phyloP scores from a whole-genome alignment of 1,140 invertebrate genomes.

The Elymnias hypermnestra region DNA sequence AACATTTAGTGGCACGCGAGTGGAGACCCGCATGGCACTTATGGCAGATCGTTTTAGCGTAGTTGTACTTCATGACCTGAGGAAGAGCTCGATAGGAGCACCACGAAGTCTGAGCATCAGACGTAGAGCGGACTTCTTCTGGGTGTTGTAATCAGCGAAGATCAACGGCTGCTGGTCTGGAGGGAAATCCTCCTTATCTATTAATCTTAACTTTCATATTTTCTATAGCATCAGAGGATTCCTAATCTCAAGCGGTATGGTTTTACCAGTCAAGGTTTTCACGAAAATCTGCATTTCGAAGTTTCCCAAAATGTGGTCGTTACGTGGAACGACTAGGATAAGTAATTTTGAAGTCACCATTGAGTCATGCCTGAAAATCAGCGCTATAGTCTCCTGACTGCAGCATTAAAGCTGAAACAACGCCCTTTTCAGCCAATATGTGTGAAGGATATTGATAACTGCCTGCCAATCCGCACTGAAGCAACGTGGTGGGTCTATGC shows the following conservation, averaged over 20 bases:
- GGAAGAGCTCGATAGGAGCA: conserved; percentile 98
- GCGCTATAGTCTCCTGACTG: too few species aligned
- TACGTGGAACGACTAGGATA: too few species aligned
- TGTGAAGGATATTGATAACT: too few species aligned
- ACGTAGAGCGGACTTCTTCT: conserved; percentile 95
- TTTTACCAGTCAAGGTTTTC: conserved; percentile 91
- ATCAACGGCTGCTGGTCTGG: conserved; percentile 87
- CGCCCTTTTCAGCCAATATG: too few species aligned
- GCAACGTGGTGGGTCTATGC: too few species aligned
- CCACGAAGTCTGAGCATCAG: conserved; percentile 90
- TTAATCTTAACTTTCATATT: conserved; percentile 91
- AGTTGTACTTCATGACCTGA: conserved; percentile 99
- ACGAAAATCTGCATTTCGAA: conserved; percentile 87
- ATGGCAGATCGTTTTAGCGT: conserved; percentile 99
- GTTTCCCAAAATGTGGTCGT: too few species aligned
- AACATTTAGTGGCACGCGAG: conserved; percentile 98
- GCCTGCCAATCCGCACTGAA: too few species aligned
- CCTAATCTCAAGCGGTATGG: conserved; percentile 90
- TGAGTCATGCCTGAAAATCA: too few species aligned
- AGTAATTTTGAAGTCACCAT: too few species aligned
- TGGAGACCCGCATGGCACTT: conserved; percentile 99
- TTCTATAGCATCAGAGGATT: conserved; percentile 90
- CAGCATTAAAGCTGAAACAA: too few species aligned
- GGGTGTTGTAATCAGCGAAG: conserved; percentile 91
- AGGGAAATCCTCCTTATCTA: conserved; percentile 85